Conservation (phyloP, 2,797 vertebrate species). For the Natrix natrix region DNA sequence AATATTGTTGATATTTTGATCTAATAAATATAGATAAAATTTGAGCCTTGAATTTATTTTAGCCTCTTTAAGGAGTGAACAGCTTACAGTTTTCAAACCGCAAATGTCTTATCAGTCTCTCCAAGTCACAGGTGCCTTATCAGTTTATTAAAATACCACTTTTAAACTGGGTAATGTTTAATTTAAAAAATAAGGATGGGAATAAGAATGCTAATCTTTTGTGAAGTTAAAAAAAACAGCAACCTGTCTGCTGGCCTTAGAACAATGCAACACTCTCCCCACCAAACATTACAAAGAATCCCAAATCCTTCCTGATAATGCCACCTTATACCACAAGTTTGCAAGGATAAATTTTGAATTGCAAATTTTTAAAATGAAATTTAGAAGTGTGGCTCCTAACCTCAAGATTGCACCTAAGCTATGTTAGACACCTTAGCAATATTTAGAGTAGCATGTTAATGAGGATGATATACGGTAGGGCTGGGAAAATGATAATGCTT, state of each 20-base stretch:
- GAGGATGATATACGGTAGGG: background rate
- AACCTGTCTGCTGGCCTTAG: background rate
- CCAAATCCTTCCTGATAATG: background rate
- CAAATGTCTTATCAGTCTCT: background rate
- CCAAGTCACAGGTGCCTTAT: background rate
- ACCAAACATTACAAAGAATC: background rate
- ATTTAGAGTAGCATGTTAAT: background rate
- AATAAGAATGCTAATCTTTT: background rate
- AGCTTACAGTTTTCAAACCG: background rate
- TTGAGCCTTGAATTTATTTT: background rate
- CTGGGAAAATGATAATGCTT: background rate
- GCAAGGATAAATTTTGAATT: background rate
- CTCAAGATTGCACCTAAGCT: background rate
- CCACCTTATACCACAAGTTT: background rate
- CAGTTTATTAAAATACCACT: background rate
- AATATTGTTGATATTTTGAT: background rate
- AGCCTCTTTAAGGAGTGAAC: background rate
- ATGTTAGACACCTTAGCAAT: background rate
- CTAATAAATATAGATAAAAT: background rate
- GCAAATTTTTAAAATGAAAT: background rate
- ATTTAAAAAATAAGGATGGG: background rate
- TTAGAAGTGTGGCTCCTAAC: background rate
- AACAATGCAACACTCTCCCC: background rate
- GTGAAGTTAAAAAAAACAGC: background rate
- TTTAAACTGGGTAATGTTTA: background rate